phyloP scores from a whole-genome alignment of 2,113 vertebrate genomes.

The Procapra przewalskii region DNA sequence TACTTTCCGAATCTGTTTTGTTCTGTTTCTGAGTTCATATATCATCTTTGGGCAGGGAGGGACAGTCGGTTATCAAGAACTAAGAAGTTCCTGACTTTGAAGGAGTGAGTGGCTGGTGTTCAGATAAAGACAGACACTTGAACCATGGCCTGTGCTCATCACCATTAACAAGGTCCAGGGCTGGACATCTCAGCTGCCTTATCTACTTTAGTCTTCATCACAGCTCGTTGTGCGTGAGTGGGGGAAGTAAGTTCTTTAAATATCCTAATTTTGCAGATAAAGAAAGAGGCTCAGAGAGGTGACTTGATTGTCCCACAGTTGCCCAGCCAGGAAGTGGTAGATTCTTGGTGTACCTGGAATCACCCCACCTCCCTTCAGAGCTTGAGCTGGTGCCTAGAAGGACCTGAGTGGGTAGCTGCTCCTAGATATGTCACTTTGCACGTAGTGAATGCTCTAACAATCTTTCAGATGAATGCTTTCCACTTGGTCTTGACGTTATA shows the following conservation, averaged over 20 bases:
- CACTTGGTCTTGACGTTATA: background rate
- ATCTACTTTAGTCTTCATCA: background rate
- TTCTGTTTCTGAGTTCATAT: background rate
- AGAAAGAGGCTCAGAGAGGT: background rate
- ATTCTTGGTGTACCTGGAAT: background rate
- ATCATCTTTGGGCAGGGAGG: background rate
- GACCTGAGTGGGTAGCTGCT: background rate
- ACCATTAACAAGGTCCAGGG: background rate
- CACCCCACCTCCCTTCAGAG: background rate
- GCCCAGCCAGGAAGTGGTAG: background rate
- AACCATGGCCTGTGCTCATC: too few relatives aligned
- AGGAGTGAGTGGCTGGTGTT: background rate
- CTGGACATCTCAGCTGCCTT: background rate
- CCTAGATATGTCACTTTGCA: background rate
- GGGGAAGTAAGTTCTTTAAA: background rate
- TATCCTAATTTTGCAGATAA: background rate
- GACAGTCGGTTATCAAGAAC: background rate
- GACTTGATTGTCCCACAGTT: background rate
- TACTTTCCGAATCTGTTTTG: background rate
- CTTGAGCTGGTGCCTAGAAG: background rate
- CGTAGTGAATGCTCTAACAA: background rate
- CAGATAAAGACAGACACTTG: background rate
- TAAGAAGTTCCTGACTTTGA: background rate
- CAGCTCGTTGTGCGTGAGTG: background rate
- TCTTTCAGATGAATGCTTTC: background rate